phyloP scores from a whole-genome alignment of 2,113 vertebrate species.

The Hyperopisus bebe region DNA sequence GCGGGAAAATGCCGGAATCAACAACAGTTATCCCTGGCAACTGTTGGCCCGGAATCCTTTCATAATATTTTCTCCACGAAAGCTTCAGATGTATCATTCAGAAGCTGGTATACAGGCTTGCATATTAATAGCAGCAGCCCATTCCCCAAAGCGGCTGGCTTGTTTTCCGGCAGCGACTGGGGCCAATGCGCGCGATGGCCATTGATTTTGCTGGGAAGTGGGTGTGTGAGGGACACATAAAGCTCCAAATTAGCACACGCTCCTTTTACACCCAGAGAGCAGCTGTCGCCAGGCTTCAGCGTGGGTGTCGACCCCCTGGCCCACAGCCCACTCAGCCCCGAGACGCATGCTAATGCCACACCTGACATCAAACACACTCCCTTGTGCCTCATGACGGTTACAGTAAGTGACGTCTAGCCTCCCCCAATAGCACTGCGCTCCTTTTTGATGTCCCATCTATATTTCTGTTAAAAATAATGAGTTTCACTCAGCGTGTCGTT shows the following conservation, averaged over 20 bases:
- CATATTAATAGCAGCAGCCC: not conserved
- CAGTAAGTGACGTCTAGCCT: constrained; percentile 52
- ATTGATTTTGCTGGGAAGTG: not conserved
- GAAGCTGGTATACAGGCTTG: not conserved
- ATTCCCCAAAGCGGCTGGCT: not conserved
- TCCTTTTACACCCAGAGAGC: not conserved
- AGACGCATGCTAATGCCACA: too few relatives aligned
- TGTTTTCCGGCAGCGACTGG: not conserved
- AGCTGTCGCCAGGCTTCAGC: constrained; percentile 1
- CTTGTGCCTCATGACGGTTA: constrained; percentile 38
- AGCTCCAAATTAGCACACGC: not conserved
- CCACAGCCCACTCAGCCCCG: not conserved
- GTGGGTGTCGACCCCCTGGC: not conserved
- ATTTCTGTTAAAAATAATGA: constrained; percentile 32
- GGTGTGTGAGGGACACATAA: not conserved
- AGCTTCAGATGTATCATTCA: not conserved
- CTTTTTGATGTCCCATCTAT: constrained; percentile 39
- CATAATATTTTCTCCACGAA: not conserved
- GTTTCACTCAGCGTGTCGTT: not conserved
- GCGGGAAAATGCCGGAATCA: not conserved
- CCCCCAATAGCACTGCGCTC: constrained; percentile 39
- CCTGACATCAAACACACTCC: not conserved
- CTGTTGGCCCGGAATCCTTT: not conserved
- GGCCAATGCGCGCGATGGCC: not conserved
- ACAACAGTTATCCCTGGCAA: not conserved